A percentile compares a stretch with the other conserved stretches of the same genome.
Evolutionary conservation across 2,113 vertebrate species (phyloP).

Genomic region (Triplophysa rosa): DNA sequence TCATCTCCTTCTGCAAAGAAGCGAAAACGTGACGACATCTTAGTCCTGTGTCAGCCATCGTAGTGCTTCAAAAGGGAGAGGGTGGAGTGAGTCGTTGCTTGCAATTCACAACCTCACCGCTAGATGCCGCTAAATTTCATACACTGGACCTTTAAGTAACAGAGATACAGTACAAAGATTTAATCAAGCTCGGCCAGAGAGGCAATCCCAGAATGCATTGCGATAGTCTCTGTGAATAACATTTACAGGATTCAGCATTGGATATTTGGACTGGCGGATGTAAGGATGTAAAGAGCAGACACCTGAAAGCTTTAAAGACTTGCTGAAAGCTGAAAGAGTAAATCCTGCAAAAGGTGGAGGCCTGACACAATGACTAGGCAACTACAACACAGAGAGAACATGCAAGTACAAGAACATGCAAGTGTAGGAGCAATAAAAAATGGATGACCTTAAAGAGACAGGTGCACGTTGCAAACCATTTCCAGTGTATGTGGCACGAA

Average conservation of each 20-base stretch:
- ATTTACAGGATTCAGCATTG: neutral
- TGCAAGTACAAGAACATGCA: neutral
- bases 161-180: too few species aligned
- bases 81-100: too few species aligned
- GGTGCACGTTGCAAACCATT: slow-evolving; percentile 3
- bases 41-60: too few species aligned
- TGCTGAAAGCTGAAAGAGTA: neutral
- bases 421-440: neutral
- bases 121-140: too few species aligned
- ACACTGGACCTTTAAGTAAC: too few species aligned
- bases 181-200: too few species aligned
- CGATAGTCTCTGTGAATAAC: too few species aligned
- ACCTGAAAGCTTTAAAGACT: neutral
- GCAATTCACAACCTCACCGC: too few species aligned
- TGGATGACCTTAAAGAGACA: slow-evolving; percentile 1
- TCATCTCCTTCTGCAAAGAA: too few species aligned
- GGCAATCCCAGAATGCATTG: too few species aligned
- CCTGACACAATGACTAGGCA: neutral
- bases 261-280: neutral
- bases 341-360: neutral
- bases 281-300: neutral
- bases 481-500: neutral
- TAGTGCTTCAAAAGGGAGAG: too few species aligned
- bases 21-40: too few species aligned
- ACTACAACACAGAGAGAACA: neutral